These are phyloP conservation scores for Collichthys lucidus DNA, from an alignment of 2,113 vertebrate genomes.

Conservation along the genomic window DNA sequence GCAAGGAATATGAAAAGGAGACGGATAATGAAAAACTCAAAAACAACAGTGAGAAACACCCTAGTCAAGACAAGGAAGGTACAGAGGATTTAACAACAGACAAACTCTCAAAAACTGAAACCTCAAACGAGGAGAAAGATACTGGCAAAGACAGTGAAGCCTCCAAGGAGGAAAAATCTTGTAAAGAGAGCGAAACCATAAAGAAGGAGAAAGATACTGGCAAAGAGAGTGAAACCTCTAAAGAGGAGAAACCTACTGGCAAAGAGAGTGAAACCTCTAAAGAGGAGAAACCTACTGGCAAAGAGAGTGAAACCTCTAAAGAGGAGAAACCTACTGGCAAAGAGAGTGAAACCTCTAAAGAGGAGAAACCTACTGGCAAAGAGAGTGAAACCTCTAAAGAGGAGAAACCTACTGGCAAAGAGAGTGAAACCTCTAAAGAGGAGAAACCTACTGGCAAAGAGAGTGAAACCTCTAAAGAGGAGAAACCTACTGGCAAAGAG, in stretches of 20 bases:
- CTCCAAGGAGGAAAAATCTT: not conserved
- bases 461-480: not conserved
- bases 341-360: not conserved
- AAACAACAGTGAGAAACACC: not conserved
- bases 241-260: no score
- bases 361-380: no score
- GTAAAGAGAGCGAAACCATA: not conserved
- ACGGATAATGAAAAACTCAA: not conserved
- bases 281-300: no score
- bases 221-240: no score
- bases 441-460: not conserved
- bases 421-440: not conserved
- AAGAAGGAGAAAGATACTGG: no score
- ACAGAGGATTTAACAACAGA: constrained; percentile 15
- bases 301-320: no score
- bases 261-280: no score
- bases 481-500: not conserved
- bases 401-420: no score
- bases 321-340: no score
- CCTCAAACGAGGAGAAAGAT: not conserved
- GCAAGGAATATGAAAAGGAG: constrained; percentile 9
- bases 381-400: no score
- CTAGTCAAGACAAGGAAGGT: not conserved
- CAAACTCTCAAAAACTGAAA: not conserved
- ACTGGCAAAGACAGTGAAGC: not conserved